phyloP scores from a whole-genome alignment of 2,797 vertebrate species.

The Urosaurus nigricauda region DNA sequence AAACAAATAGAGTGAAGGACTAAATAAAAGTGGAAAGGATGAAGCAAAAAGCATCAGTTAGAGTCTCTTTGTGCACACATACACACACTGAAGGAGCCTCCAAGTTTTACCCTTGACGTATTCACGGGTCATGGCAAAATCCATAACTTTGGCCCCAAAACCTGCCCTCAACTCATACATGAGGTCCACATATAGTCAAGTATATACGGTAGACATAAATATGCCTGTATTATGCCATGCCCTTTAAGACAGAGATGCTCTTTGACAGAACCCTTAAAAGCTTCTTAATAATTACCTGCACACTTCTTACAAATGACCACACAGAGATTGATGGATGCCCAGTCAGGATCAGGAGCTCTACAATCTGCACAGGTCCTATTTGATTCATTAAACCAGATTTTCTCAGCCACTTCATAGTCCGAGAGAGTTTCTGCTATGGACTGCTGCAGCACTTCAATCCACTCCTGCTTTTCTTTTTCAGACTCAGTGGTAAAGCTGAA shows the following conservation, averaged over 20 bases:
- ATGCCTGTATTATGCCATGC: neutral
- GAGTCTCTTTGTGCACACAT: no score
- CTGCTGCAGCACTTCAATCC: conserved; percentile 95
- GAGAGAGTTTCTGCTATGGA: conserved; percentile 95
- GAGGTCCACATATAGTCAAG: no score
- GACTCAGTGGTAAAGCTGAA: conserved; percentile 95
- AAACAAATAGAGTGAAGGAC: no score
- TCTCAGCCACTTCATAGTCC: conserved; percentile 98
- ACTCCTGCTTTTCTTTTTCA: conserved; percentile 93
- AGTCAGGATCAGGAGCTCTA: conserved; percentile 87
- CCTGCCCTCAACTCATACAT: no score
- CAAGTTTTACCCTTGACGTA: no score
- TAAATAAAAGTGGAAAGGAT: no score
- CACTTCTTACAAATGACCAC: conserved; percentile 98
- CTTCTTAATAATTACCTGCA: conserved; percentile 83
- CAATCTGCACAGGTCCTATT: conserved; percentile 96
- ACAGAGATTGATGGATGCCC: conserved; percentile 96
- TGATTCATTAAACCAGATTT: conserved; percentile 98
- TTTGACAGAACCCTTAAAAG: conserved; percentile 31
- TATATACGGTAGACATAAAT: neutral
- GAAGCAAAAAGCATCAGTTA: no score
- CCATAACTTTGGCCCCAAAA: no score
- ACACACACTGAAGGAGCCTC: no score
- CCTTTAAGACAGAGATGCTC: conserved; percentile 46
- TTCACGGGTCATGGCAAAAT: no score